A percentile compares a stretch with the other conserved stretches of the same genome.
phyloP scores from a whole-genome alignment of 2,888 invertebrate species.

The Leptopilina myrica region DNA sequence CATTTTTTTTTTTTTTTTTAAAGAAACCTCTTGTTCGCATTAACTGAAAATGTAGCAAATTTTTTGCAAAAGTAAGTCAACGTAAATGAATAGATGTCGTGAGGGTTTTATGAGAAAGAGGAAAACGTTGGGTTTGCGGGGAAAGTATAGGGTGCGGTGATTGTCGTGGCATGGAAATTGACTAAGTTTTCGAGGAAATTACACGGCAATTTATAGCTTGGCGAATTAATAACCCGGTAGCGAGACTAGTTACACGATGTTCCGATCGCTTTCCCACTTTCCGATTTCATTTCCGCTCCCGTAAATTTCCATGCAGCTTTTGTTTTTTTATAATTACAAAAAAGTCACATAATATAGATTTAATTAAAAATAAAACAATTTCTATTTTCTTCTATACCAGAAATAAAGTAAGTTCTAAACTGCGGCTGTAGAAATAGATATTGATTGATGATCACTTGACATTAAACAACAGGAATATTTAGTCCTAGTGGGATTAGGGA shows the following conservation, averaged over 20 bases:
- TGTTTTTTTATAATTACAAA: too few relatives aligned
- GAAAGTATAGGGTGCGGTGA: not conserved
- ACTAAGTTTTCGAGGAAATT: constrained; percentile 72
- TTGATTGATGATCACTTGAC: too few relatives aligned
- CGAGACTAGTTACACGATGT: constrained; percentile 47
- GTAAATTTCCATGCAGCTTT: not conserved
- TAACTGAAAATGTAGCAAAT: not conserved
- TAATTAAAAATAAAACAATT: too few relatives aligned
- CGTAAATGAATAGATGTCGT: constrained; percentile 13
- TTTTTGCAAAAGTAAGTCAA: not conserved
- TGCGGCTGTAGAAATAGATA: too few relatives aligned
- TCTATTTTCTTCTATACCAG: too few relatives aligned
- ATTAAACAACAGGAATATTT: too few relatives aligned
- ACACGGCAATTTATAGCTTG: constrained; percentile 70
- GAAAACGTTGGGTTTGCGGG: not conserved
- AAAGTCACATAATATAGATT: too few relatives aligned
- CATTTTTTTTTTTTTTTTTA: too few relatives aligned
- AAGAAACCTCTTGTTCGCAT: not conserved
- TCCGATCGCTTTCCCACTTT: constrained; percentile 49
- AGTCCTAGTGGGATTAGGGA: not conserved
- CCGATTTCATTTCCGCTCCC: constrained; percentile 49
- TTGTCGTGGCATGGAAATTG: constrained; percentile 67
- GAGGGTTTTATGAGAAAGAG: not conserved
- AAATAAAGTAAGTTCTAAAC: too few relatives aligned
- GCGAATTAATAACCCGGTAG: constrained; percentile 61